Conservation (phyloP, 2,888 invertebrate genomes). For the Andrena minutula region DNA sequence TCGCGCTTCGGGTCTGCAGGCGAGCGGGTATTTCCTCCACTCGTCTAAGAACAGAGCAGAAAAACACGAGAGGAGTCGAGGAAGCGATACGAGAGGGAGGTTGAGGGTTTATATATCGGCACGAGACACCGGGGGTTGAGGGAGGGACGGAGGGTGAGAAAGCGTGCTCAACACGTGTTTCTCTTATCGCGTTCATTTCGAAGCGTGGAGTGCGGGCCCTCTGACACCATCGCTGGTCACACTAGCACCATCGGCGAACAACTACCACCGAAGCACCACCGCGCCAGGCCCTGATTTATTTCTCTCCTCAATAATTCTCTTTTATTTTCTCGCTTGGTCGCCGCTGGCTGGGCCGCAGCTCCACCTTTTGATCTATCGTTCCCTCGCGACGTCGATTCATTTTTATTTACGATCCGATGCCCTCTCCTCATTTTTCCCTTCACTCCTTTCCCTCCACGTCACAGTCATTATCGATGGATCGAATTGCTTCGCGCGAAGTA, state of each 20-base stretch:
- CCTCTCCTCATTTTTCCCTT: slow-evolving; percentile 22
- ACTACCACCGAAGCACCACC: slow-evolving; percentile 34
- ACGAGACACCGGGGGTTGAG: slow-evolving; percentile 57
- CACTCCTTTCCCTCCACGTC: slow-evolving; percentile 6
- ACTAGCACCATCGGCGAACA: slow-evolving; percentile 26
- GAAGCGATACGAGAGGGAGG: slow-evolving; percentile 45
- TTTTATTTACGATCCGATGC: slow-evolving; percentile 78
- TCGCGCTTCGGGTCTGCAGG: slow-evolving; percentile 6
- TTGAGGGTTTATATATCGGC: slow-evolving; percentile 56
- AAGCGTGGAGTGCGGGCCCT: slow-evolving; percentile 69
- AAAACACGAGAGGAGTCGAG: slow-evolving; percentile 41
- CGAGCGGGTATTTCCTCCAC: slow-evolving; percentile 5
- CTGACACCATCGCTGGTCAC: slow-evolving; percentile 56
- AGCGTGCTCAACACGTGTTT: slow-evolving; percentile 83
- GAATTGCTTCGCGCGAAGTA: slow-evolving; percentile 14
- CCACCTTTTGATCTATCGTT: slow-evolving; percentile 73
- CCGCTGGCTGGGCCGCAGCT: slow-evolving; percentile 52
- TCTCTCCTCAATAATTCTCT: slow-evolving; percentile 79
- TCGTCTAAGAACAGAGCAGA: slow-evolving; percentile 34
- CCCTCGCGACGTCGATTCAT: slow-evolving; percentile 73
- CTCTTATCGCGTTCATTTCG: slow-evolving; percentile 81
- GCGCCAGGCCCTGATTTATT: slow-evolving; percentile 76
- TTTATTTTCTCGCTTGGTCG: slow-evolving; percentile 72
- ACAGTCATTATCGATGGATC: slow-evolving; percentile 57
- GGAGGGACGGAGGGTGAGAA: slow-evolving; percentile 59